Conservation (phyloP, 2,113 vertebrate genomes). For the Nothocercus julius region DNA sequence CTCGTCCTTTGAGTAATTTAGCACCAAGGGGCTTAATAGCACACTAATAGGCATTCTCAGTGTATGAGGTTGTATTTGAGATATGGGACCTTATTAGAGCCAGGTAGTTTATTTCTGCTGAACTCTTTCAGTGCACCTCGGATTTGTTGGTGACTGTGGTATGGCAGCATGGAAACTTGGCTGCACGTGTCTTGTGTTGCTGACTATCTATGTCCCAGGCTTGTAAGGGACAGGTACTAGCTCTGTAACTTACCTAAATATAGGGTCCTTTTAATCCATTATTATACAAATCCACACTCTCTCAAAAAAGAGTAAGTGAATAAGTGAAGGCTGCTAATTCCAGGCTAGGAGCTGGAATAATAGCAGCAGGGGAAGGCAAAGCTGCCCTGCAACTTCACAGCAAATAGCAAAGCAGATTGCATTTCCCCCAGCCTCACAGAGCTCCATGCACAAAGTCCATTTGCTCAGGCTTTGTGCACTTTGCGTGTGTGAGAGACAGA, state of each 20-base stretch:
- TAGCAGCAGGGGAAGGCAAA: background rate
- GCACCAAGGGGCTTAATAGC: background rate
- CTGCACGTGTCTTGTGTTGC: background rate
- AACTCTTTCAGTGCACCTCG: background rate
- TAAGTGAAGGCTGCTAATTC: background rate
- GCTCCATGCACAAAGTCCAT: slow-evolving; percentile 17
- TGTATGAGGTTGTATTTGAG: background rate
- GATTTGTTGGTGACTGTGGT: background rate
- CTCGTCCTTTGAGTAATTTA: background rate
- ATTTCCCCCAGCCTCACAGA: slow-evolving; percentile 6
- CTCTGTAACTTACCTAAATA: background rate
- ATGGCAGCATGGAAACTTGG: background rate
- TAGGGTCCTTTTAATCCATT: background rate
- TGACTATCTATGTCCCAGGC: accelerated
- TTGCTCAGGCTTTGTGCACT: slow-evolving; percentile 28
- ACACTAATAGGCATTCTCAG: background rate
- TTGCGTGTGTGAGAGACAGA: slow-evolving; percentile 52
- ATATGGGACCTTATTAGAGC: background rate
- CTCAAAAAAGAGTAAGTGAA: background rate
- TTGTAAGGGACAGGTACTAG: background rate
- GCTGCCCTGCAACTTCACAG: background rate
- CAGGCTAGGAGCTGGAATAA: accelerated
- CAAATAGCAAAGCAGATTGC: background rate
- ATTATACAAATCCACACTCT: background rate
- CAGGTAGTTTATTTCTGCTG: background rate